These are phyloP conservation scores for Sorex maritimensis DNA, from an alignment of 2,797 vertebrate genomes.

Conservation along the genomic window DNA sequence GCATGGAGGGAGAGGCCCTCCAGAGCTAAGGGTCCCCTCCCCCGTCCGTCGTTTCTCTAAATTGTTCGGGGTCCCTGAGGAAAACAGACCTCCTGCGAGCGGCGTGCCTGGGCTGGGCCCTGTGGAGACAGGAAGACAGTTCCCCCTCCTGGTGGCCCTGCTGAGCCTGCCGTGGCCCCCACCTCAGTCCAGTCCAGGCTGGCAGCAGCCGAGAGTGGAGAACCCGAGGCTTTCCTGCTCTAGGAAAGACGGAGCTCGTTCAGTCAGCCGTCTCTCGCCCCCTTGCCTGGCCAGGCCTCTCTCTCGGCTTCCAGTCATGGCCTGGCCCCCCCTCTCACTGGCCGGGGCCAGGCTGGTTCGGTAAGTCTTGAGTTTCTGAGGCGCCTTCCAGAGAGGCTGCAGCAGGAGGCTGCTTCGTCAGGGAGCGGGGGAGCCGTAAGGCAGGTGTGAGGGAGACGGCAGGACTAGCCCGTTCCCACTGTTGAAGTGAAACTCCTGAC, in stretches of 20 bases:
- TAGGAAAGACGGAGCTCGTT: background rate
- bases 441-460: background rate
- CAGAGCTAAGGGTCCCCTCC: background rate
- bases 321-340: background rate
- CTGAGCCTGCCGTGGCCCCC: background rate
- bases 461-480: background rate
- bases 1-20: background rate
- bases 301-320: background rate
- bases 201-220: background rate
- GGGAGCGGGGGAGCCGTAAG: background rate
- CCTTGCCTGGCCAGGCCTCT: background rate
- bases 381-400: background rate
- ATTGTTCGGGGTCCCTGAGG: background rate
- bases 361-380: background rate
- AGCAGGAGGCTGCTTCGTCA: background rate
- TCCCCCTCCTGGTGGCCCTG: background rate
- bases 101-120: background rate
- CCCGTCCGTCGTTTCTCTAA: background rate
- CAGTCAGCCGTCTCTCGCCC: background rate
- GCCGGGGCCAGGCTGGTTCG: background rate
- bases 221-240: background rate
- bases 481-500: slow-evolving; percentile 17
- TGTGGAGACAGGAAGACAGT: slow-evolving; percentile 9
- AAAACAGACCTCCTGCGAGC: background rate
- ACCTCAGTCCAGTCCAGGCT: background rate